phyloP scores from a whole-genome alignment of 2,888 invertebrate species.

The Eutolmus rufibarbis region DNA sequence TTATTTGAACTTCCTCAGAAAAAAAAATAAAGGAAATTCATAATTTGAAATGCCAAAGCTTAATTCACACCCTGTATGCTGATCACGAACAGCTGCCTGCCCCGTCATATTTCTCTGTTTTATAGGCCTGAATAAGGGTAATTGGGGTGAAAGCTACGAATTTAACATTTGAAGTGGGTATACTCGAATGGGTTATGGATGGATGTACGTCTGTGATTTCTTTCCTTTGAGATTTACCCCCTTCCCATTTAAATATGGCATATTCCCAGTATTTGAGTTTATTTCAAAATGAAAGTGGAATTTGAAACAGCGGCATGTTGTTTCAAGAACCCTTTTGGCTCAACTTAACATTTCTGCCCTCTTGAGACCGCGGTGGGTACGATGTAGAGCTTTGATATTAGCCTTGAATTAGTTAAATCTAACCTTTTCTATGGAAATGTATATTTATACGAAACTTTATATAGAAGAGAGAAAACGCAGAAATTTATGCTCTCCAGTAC shows the following conservation, averaged over 20 bases:
- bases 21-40: background rate
- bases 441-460: background rate
- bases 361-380: background rate
- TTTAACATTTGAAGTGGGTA: conserved; percentile 14
- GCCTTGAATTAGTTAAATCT: background rate
- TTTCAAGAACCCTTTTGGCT: background rate
- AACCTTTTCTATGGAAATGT: background rate
- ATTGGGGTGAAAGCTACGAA: conserved; percentile 28
- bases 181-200: background rate
- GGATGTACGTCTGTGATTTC: conserved; percentile 1
- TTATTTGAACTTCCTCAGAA: background rate
- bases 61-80: conserved; percentile 21
- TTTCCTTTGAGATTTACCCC: background rate
- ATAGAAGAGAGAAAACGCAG: background rate
- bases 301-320: background rate
- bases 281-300: background rate
- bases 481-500: background rate
- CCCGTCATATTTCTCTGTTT: conserved; percentile 28
- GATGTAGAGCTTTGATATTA: background rate
- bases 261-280: background rate
- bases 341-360: background rate
- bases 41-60: background rate
- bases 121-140: background rate
- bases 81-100: background rate
- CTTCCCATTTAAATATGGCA: background rate